These are phyloP conservation scores for Tragopan temminckii DNA, from an alignment of 2,797 vertebrate species.

Conservation along the genomic window DNA sequence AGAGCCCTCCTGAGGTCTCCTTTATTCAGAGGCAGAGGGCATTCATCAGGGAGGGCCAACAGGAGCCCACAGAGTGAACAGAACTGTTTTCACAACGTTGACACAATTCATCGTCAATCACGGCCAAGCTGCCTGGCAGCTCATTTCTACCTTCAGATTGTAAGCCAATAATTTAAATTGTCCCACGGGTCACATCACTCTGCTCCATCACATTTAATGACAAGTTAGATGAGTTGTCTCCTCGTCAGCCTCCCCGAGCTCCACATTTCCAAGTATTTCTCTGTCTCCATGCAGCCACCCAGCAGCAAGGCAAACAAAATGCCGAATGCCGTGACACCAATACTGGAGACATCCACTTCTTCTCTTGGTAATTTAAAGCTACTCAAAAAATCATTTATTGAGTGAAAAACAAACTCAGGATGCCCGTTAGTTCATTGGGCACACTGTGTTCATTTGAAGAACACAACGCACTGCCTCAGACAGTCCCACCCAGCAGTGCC, in stretches of 20 bases:
- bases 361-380: conserved; percentile 64
- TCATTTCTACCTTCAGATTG: conserved; percentile 46
- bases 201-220: conserved; percentile 46
- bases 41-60: background rate
- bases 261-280: conserved; percentile 26
- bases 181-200: conserved; percentile 45
- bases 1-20: background rate
- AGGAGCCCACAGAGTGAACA: background rate
- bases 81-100: background rate
- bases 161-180: conserved; percentile 21
- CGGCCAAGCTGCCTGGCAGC: conserved; percentile 3
- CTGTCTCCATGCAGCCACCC: background rate
- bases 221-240: conserved; percentile 51
- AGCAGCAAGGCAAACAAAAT: conserved; percentile 24
- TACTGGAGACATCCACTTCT: conserved; percentile 15
- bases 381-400: conserved; percentile 61
- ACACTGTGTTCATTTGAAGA: conserved; percentile 43
- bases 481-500: background rate
- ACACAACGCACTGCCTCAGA: conserved; percentile 27
- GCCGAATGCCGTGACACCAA: background rate
- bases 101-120: background rate
- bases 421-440: conserved; percentile 55
- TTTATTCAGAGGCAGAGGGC: background rate
- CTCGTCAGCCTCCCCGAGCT: background rate
- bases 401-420: conserved; percentile 52